phyloP scores from a whole-genome alignment of 2,797 vertebrate genomes.

The Lerista edwardsae region DNA sequence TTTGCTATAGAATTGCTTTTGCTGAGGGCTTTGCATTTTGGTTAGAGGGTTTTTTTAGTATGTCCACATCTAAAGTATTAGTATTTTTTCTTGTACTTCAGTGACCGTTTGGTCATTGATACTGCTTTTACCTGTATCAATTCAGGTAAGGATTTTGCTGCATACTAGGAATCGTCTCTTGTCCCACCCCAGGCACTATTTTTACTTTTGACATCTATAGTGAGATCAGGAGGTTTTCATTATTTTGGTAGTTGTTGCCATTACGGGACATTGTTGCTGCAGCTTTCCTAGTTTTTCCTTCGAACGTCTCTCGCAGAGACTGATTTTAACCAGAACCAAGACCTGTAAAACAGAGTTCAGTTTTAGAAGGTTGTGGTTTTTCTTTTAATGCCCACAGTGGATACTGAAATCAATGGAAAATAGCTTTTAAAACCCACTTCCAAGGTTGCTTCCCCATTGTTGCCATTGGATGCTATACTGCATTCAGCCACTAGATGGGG shows the following conservation, averaged over 20 bases:
- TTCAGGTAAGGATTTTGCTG: background rate
- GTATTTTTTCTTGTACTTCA: background rate
- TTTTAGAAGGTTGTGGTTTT: no score
- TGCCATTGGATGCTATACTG: no score
- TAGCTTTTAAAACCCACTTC: no score
- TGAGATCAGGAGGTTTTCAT: background rate
- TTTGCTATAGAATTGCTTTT: constrained; percentile 14
- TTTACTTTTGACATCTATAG: background rate
- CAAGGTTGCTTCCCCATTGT: no score
- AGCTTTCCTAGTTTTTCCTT: background rate
- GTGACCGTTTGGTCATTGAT: background rate
- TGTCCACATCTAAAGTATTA: background rate
- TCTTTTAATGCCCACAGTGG: no score
- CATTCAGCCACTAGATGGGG: no score
- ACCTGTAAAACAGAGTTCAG: no score
- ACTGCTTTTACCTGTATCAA: background rate
- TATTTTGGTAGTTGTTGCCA: background rate
- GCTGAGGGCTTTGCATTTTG: background rate
- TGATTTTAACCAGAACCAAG: background rate
- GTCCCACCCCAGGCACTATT: background rate
- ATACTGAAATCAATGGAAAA: no score
- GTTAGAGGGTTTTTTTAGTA: background rate
- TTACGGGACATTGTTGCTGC: background rate
- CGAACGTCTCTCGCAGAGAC: background rate
- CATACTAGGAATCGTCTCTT: background rate